phyloP scores from a whole-genome alignment of 2,888 invertebrate genomes.

The Drepana falcataria region DNA sequence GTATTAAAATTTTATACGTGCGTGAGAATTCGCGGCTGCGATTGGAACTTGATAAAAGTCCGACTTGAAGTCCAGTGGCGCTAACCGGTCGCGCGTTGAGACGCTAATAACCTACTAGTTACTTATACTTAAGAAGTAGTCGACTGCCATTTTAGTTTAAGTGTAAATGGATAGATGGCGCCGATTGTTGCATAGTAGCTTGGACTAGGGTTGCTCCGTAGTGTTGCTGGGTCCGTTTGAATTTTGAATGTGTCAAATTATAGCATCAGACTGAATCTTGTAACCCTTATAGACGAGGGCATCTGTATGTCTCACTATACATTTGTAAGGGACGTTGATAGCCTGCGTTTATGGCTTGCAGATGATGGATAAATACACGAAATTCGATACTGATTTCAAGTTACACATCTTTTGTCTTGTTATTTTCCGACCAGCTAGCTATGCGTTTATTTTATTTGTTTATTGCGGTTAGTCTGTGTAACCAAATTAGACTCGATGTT shows the following conservation, averaged over 20 bases:
- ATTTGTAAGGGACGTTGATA: not conserved
- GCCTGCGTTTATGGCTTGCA: too few relatives aligned
- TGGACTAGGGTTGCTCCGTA: slow-evolving; percentile 10
- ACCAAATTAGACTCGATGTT: slow-evolving; percentile 28
- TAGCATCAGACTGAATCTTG: slow-evolving; percentile 4
- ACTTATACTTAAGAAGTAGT: slow-evolving; percentile 21
- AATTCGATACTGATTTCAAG: not conserved
- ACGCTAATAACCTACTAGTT: not conserved
- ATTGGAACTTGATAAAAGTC: not conserved
- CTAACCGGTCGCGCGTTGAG: not conserved
- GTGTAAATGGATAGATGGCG: slow-evolving; percentile 10
- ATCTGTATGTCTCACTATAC: slow-evolving; percentile 1
- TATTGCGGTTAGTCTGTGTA: slow-evolving; percentile 12
- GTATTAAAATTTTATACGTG: slow-evolving; percentile 6
- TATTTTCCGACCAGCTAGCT: slow-evolving; percentile 9
- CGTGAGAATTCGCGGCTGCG: slow-evolving; percentile 7
- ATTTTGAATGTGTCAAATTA: slow-evolving; percentile 24
- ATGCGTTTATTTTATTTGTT: slow-evolving; percentile 9
- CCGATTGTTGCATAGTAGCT: slow-evolving; percentile 1
- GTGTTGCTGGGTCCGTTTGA: slow-evolving; percentile 21
- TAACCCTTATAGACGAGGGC: slow-evolving; percentile 3
- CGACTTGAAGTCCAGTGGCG: not conserved
- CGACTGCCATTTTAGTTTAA: slow-evolving; percentile 44
- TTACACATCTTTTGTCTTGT: not conserved
- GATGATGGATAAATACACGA: not conserved